These are phyloP conservation scores for Herpailurus yagouaroundi DNA, from an alignment of 2,113 vertebrate genomes.

Conservation along the genomic window DNA sequence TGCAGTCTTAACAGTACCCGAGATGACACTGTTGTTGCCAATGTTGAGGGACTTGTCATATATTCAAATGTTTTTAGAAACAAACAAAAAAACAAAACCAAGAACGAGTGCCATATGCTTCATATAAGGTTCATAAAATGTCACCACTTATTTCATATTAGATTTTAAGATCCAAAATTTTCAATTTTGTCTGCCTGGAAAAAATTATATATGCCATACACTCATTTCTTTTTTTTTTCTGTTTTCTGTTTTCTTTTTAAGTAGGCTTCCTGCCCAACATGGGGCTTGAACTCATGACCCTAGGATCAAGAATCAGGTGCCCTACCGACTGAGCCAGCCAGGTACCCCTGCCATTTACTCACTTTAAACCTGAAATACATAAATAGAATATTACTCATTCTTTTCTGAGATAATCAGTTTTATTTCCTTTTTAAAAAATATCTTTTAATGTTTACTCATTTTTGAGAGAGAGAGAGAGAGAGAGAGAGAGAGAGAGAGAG, in stretches of 20 bases:
- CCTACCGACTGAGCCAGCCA: too few relatives aligned
- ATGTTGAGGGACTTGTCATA: background rate
- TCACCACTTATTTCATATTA: conserved; percentile 15
- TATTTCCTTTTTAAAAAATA: background rate
- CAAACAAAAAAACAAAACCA: background rate
- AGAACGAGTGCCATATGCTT: background rate
- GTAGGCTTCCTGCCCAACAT: too few relatives aligned
- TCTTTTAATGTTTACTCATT: too few relatives aligned
- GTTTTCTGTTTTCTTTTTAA: too few relatives aligned
- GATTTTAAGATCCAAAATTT: conserved; percentile 14
- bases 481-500: too few relatives aligned
- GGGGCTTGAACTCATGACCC: too few relatives aligned
- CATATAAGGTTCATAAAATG: background rate
- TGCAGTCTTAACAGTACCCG: background rate
- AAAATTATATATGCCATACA: background rate
- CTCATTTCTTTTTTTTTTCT: background rate
- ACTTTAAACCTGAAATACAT: background rate
- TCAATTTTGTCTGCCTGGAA: background rate
- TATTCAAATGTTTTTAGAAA: conserved; percentile 20
- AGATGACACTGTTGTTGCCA: background rate
- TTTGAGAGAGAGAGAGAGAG: too few relatives aligned
- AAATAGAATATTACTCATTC: background rate
- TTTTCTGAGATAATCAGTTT: conserved; percentile 16
- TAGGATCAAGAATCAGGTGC: too few relatives aligned
- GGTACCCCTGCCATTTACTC: background rate